Percentiles rank a stretch among this genome's conserved stretches.
phyloP scores from a whole-genome alignment of 1,140 invertebrate genomes.

The Dendroctonus ponderosae region DNA sequence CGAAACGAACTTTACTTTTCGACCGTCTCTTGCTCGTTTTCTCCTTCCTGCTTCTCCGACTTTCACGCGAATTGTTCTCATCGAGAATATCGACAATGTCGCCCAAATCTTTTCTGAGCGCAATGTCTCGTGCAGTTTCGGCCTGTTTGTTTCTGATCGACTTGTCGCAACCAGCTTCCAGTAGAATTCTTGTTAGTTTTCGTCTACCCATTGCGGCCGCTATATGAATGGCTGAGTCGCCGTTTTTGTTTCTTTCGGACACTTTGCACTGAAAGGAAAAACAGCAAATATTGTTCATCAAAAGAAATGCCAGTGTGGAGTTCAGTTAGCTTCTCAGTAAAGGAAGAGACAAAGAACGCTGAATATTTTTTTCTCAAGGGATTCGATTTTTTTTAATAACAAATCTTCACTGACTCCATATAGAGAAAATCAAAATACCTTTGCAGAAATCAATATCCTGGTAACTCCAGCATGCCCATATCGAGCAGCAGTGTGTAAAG shows the following conservation, averaged over 20 bases:
- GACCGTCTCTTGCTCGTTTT: constrained; percentile 48
- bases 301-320: too few relatives aligned
- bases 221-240: constrained; percentile 91
- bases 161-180: constrained; percentile 82
- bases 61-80: constrained; percentile 50
- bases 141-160: constrained; percentile 84
- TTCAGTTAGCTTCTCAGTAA: too few relatives aligned
- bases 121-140: constrained; percentile 89
- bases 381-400: too few relatives aligned
- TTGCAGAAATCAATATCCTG: constrained; percentile 86
- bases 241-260: constrained; percentile 93
- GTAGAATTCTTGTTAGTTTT: constrained; percentile 86
- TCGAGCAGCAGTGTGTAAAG: constrained; percentile 90
- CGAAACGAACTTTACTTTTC: constrained; percentile 53
- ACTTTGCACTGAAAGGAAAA: constrained; percentile 64
- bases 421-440: constrained; percentile 8
- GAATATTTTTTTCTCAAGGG: too few relatives aligned
- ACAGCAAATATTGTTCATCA: neutral
- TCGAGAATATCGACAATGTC: constrained; percentile 49
- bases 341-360: too few relatives aligned
- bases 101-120: constrained; percentile 72
- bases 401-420: too few relatives aligned
- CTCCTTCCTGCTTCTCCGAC: constrained; percentile 50
- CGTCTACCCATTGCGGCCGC: constrained; percentile 88
- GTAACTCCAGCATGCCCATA: constrained; percentile 93